phyloP scores from a whole-genome alignment of 2,888 invertebrate genomes.

The Scrobipalpa atriplicella region DNA sequence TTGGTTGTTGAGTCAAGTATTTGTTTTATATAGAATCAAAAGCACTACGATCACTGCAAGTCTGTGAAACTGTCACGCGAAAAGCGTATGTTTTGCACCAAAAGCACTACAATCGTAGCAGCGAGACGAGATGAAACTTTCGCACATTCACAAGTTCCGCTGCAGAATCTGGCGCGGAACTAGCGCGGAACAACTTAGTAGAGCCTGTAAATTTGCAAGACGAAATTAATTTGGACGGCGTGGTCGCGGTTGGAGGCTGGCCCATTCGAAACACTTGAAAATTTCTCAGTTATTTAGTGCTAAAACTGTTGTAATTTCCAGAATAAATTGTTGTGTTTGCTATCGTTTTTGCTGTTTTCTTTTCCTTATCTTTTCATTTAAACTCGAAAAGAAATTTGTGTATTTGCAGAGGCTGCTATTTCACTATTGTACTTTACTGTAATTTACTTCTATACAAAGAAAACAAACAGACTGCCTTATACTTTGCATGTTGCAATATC shows the following conservation, averaged over 20 bases:
- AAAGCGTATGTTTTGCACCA: constrained; percentile 15
- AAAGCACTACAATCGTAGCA: constrained; percentile 20
- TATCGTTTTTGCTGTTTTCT: background rate
- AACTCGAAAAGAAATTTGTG: no score
- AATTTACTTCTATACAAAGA: background rate
- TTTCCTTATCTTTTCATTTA: no score
- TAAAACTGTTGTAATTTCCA: constrained; percentile 1
- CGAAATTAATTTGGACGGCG: constrained; percentile 66
- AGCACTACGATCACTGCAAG: no score
- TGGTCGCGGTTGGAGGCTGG: constrained; percentile 46
- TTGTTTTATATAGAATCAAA: no score
- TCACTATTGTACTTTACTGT: background rate
- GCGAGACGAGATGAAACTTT: constrained; percentile 43
- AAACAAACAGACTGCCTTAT: background rate
- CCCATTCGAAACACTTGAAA: constrained; percentile 47
- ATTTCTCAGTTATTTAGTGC: constrained; percentile 53
- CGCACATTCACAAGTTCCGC: constrained; percentile 50
- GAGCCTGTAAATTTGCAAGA: constrained; percentile 64
- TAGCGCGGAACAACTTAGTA: constrained; percentile 52
- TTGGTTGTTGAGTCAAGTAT: no score
- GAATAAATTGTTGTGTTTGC: background rate
- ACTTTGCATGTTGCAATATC: background rate
- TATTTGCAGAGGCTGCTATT: background rate
- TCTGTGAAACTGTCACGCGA: background rate
- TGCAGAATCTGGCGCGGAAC: constrained; percentile 55